Base-by-base conservation (phyloP, 2,113 vertebrate genomes). In the Lophura nycthemera region DNA sequence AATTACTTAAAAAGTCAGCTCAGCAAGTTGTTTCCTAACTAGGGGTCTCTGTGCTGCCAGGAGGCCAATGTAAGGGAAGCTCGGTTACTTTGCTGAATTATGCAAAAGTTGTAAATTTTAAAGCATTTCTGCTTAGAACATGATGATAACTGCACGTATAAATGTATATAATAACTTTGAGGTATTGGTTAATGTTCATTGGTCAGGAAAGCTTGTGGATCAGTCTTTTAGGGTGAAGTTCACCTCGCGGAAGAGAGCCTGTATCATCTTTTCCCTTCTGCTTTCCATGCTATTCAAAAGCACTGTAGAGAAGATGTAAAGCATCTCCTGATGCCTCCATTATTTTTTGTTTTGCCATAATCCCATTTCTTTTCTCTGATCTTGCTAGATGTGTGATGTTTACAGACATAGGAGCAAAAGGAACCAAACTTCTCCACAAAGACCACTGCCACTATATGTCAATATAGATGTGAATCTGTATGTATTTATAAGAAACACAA, bases 221-320 rank as follows among this genome's bases (percentile, higher is more conserved):
- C 38, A 48, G 45, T 67, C 36, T 16, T 80, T 54, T 65, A 56
- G 47, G 21, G 12, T 67, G 38, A 50, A 87, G 6, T 30, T 78
- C 0, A n/a, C 38, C 10, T 67, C 13, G 7, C 67, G 34, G 18
- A 74, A 59, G 59, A 54, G 38, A 75, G 15, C 8, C 22, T n/a
- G 0, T 8, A 13, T 50, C 0, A 2, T 29, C 48, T 5, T 69
- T 52, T 72, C 3, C 50, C 2, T 5, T 73, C 42, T 82, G 5
- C 25, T 14, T 78, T 75, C 66, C 43, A 8, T 61, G 17, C 81
- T 92, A 27, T 9, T 5, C 18, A 24, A 6, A 75, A 60, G 13
- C 69, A 30, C 8, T 30, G 4, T 16, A 27, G 36, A 59, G 38
- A 38, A 22, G 10, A 14, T 64, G 10, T 15, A 57, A n/a, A 66